Evolutionary conservation across 2,797 vertebrate genomes (phyloP).

Genomic region (Onychomys arenicola): DNA sequence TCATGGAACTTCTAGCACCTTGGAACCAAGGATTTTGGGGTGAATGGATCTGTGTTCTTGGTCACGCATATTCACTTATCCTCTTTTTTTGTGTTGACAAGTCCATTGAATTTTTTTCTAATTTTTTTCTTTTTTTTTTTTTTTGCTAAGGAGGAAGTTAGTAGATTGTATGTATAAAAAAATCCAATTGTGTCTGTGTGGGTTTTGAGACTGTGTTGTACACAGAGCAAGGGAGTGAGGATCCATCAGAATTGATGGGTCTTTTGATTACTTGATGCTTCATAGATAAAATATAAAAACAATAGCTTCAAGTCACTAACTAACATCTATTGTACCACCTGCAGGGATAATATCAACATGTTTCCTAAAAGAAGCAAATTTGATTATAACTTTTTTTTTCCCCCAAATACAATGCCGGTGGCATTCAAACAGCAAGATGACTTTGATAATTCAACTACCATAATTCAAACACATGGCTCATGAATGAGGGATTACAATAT

Average conservation of each 20-base stretch:
- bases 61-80: background rate
- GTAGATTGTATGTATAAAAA: background rate
- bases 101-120: constrained; percentile 37
- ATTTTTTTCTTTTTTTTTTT: background rate
- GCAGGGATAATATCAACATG: constrained; percentile 69
- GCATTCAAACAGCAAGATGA: constrained; percentile 82
- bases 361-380: constrained; percentile 70
- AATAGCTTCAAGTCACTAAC: constrained; percentile 74
- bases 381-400: constrained; percentile 52
- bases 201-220: background rate
- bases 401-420: constrained; percentile 79
- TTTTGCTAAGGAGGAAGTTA: background rate
- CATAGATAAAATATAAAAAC: constrained; percentile 69
- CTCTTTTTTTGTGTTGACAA: background rate
- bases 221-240: background rate
- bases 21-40: background rate
- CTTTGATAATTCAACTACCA: constrained; percentile 82
- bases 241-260: background rate
- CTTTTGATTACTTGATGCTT: constrained; percentile 12
- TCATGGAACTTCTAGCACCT: background rate
- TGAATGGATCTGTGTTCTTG: background rate
- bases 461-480: constrained; percentile 81
- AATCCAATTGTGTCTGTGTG: background rate
- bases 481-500: constrained; percentile 83
- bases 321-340: constrained; percentile 71